Percentiles rank a stretch among this genome's conserved stretches.
These are phyloP conservation scores for Deilephila porcellus DNA, from an alignment of 2,888 invertebrate genomes.

Conservation along the genomic window DNA sequence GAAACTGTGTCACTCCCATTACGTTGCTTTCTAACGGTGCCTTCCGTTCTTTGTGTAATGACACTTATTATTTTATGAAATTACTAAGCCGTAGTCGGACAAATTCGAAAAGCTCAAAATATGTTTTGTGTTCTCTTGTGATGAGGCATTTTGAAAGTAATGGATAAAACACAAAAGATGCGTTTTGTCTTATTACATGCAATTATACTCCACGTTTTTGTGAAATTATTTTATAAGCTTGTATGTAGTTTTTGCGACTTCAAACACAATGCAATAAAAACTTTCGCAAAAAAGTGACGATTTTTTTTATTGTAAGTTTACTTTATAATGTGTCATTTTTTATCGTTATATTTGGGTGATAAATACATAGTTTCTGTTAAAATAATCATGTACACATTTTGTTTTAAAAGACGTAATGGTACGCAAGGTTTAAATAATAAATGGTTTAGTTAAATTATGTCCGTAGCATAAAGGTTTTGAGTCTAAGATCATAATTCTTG, in stretches of 20 bases:
- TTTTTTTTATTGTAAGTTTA: too few relatives aligned
- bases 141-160: conserved; percentile 19
- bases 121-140: conserved; percentile 7
- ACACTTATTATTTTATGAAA: conserved; percentile 52
- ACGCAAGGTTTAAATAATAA: too few relatives aligned
- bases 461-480: not conserved
- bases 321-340: not conserved
- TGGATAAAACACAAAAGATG: not conserved
- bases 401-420: too few relatives aligned
- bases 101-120: conserved; percentile 30
- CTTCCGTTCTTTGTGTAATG: conserved; percentile 52
- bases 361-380: too few relatives aligned
- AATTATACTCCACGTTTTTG: not conserved
- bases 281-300: too few relatives aligned
- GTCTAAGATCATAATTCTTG: too few relatives aligned
- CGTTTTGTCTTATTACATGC: not conserved
- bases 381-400: too few relatives aligned
- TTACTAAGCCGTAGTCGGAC: conserved; percentile 48
- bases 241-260: too few relatives aligned
- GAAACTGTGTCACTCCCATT: conserved; percentile 44
- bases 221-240: too few relatives aligned
- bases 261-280: too few relatives aligned
- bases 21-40: conserved; percentile 56
- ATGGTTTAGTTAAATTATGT: not conserved
- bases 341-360: too few relatives aligned